These are phyloP conservation scores for Hemithea aestivaria DNA, from an alignment of 2,888 invertebrate species.

Conservation along the genomic window DNA sequence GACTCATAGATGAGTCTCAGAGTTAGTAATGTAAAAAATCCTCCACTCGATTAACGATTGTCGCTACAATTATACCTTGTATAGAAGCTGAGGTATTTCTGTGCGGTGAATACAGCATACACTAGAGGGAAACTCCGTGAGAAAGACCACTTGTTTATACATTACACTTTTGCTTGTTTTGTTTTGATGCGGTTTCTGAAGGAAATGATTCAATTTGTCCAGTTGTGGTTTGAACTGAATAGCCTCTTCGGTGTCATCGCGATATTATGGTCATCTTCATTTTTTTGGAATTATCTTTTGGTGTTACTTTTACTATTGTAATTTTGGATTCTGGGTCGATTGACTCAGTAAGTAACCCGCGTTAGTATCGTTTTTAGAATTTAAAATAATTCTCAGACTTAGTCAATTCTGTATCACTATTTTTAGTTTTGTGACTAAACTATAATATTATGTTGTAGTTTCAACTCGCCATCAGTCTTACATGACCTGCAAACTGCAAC, in stretches of 20 bases:
- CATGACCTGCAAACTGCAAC: too few species aligned
- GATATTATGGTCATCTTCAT: conserved; percentile 5
- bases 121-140: conserved; percentile 15
- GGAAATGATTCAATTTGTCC: conserved; percentile 16
- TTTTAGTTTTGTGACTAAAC: too few species aligned
- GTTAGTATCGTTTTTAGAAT: too few species aligned
- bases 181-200: conserved; percentile 10
- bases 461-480: too few species aligned
- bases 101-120: conserved; percentile 11
- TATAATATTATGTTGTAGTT: too few species aligned
- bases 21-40: not conserved
- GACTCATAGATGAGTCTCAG: too few species aligned
- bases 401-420: too few species aligned
- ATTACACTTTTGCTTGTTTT: not conserved
- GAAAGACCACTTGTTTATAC: conserved; percentile 17
- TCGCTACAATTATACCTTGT: conserved; percentile 19
- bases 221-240: conserved; percentile 11
- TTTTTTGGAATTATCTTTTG: not conserved
- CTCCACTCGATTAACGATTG: conserved; percentile 13
- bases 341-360: too few species aligned
- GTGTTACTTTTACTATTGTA: too few species aligned
- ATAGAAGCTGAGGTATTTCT: conserved; percentile 13
- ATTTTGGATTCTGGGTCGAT: too few species aligned
- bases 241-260: conserved; percentile 5
- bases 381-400: too few species aligned